Percentiles rank a stretch among this genome's conserved stretches.
These are phyloP conservation scores for Pteruthius melanotis DNA, from an alignment of 2,113 vertebrate genomes.

Conservation along the genomic window DNA sequence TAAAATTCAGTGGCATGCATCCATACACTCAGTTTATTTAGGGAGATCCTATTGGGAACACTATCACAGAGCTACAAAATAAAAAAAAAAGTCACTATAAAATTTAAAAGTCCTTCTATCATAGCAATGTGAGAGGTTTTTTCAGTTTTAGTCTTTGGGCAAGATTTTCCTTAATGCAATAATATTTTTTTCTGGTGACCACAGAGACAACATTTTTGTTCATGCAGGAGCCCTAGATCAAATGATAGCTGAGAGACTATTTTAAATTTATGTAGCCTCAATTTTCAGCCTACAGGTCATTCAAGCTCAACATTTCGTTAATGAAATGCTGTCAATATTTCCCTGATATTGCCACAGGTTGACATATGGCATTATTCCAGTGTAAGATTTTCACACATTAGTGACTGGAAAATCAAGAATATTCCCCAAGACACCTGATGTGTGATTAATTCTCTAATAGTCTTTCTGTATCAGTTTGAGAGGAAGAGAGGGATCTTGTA, in stretches of 20 bases:
- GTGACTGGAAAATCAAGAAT: slow-evolving; percentile 38
- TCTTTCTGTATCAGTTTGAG: slow-evolving; percentile 8
- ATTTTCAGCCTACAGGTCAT: slow-evolving; percentile 23
- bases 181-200: background rate
- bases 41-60: background rate
- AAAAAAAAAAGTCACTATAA: background rate
- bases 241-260: background rate
- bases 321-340: slow-evolving; percentile 44
- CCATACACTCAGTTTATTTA: background rate
- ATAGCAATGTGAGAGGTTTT: background rate
- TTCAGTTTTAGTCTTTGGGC: background rate
- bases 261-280: background rate
- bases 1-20: background rate
- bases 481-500: background rate
- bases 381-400: slow-evolving; percentile 41
- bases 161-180: background rate
- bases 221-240: background rate
- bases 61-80: background rate
- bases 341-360: slow-evolving; percentile 27
- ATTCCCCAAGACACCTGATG: slow-evolving; percentile 20
- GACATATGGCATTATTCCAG: slow-evolving; percentile 41
- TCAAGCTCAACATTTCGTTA: slow-evolving; percentile 35
- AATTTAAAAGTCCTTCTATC: background rate
- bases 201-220: background rate
- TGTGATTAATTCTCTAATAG: slow-evolving; percentile 54